phyloP scores from a whole-genome alignment of 2,888 invertebrate genomes.

The Branchellion lobata region DNA sequence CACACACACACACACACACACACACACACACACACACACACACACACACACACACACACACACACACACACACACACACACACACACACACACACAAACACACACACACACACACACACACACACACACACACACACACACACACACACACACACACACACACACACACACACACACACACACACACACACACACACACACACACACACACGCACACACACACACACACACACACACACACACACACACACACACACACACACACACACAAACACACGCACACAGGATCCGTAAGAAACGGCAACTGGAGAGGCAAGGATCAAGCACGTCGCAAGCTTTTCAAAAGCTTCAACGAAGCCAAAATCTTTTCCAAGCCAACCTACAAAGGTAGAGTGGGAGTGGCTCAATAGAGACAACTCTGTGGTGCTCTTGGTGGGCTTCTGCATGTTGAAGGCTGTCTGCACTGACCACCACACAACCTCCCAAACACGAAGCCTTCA shows the following conservation, averaged over 20 bases:
- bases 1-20: constrained; percentile 13
- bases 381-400: constrained; percentile 59
- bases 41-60: too few relatives aligned
- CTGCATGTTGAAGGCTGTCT: too few relatives aligned
- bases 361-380: constrained; percentile 57
- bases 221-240: too few relatives aligned
- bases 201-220: too few relatives aligned
- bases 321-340: constrained; percentile 56
- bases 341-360: constrained; percentile 58
- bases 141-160: constrained; percentile 32
- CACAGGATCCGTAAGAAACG: constrained; percentile 58
- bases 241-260: too few relatives aligned
- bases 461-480: not conserved
- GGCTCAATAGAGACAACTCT: not conserved
- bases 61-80: too few relatives aligned
- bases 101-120: constrained; percentile 45
- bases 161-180: constrained; percentile 25
- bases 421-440: not conserved
- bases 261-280: too few relatives aligned
- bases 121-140: constrained; percentile 37
- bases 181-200: too few relatives aligned
- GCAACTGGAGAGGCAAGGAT: constrained; percentile 54
- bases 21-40: too few relatives aligned
- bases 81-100: too few relatives aligned
- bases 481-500: constrained; percentile 56